Percentiles rank a stretch among this genome's conserved stretches.
Evolutionary conservation across 2,113 vertebrate genomes (phyloP).

Genomic region (Campylomormyrus tamandua): DNA sequence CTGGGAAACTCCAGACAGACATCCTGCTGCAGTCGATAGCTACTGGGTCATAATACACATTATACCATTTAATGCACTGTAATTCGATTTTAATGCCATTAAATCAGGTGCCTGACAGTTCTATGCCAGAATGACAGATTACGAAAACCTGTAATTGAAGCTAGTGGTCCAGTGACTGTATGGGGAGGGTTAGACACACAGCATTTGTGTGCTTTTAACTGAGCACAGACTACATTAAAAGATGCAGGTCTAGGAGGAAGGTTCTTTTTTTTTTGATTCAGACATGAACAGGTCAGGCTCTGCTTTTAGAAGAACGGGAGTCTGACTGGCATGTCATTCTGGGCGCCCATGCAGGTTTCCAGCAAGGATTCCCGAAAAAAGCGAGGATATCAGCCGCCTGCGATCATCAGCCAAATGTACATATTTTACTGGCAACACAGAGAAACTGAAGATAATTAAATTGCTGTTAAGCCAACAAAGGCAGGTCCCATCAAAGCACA

Average conservation of each 20-base stretch:
- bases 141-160: constrained; percentile 33
- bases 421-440: not conserved
- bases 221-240: not conserved
- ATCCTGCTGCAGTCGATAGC: constrained; percentile 34
- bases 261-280: not conserved
- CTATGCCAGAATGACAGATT: constrained; percentile 39
- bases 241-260: not conserved
- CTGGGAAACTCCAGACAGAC: constrained; percentile 42
- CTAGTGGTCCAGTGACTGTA: constrained; percentile 20
- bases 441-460: not conserved
- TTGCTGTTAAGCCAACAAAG: not conserved
- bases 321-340: not conserved
- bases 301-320: not conserved
- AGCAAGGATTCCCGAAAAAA: not conserved
- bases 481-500: not conserved
- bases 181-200: not conserved
- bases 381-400: not conserved
- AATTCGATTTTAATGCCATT: constrained; percentile 60
- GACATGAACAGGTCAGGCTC: not conserved
- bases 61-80: constrained; percentile 53
- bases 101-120: constrained; percentile 49
- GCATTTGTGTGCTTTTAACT: not conserved
- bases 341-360: not conserved
- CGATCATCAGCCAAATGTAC: not conserved
- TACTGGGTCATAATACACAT: constrained; percentile 40